A percentile compares a stretch with the other conserved stretches of the same genome.
Conservation (phyloP, 2,797 vertebrate genomes). For the Garrulus glandarius region DNA sequence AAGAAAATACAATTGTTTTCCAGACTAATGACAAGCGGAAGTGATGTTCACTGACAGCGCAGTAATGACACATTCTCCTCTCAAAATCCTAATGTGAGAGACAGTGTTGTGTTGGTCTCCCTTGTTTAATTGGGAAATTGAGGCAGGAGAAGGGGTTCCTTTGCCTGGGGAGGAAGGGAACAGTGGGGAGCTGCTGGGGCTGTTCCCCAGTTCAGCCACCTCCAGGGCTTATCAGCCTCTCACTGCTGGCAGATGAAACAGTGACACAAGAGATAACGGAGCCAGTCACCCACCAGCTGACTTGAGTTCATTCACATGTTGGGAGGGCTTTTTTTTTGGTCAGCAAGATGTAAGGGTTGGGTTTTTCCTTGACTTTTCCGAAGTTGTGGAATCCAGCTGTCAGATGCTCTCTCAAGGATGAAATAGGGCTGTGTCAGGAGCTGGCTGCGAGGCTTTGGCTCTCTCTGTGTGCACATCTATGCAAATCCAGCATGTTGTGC, state of each 20-base stretch:
- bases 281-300: background rate
- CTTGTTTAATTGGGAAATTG: background rate
- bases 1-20: background rate
- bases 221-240: background rate
- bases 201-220: background rate
- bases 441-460: background rate
- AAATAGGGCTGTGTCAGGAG: background rate
- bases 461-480: background rate
- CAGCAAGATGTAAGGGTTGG: background rate
- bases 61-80: background rate
- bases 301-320: background rate
- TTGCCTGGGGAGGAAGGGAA: background rate
- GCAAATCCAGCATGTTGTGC: background rate
- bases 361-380: background rate
- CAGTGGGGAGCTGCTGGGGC: fast-evolving
- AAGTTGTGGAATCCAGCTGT: background rate
- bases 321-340: background rate
- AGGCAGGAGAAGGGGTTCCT: background rate
- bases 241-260: background rate
- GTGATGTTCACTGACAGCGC: fast-evolving
- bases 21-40: background rate
- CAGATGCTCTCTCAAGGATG: background rate
- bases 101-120: fast-evolving
- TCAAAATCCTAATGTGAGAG: background rate
- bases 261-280: conserved; percentile 11